These are phyloP conservation scores for Platyrinchus mystaceus DNA, from an alignment of 2,797 vertebrate genomes.

Conservation along the genomic window DNA sequence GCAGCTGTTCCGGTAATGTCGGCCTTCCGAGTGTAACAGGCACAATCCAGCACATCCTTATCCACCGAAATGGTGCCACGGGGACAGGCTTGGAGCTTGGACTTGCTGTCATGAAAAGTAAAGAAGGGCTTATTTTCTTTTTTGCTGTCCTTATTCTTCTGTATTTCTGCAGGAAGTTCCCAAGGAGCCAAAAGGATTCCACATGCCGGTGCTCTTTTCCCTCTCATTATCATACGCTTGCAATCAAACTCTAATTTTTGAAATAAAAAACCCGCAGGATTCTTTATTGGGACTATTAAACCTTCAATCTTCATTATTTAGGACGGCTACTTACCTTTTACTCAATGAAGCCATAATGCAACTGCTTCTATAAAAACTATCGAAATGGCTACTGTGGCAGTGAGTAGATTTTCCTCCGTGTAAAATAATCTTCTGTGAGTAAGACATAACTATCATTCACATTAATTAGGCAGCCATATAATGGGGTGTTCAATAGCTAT, in stretches of 20 bases:
- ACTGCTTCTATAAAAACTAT: conserved; percentile 64
- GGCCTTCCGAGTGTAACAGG: not conserved
- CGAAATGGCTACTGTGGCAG: conserved; percentile 66
- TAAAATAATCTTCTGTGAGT: conserved; percentile 62
- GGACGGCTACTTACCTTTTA: conserved; percentile 61
- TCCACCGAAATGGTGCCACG: not conserved
- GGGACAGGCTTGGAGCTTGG: not conserved
- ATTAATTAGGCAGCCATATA: conserved; percentile 77
- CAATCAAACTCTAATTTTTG: conserved; percentile 56
- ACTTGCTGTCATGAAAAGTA: not conserved
- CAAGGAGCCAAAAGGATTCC: not conserved
- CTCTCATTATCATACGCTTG: conserved; percentile 58
- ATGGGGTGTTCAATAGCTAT: conserved; percentile 69
- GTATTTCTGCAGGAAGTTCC: not conserved
- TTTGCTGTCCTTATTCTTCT: not conserved
- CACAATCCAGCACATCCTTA: not conserved
- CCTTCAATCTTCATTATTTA: conserved; percentile 72
- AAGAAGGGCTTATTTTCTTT: not conserved
- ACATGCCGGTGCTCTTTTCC: not conserved
- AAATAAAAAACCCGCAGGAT: conserved; percentile 44
- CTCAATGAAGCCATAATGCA: conserved; percentile 63
- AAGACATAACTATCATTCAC: conserved; percentile 72
- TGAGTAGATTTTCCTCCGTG: conserved; percentile 62
- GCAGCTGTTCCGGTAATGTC: not conserved
- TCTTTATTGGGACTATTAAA: conserved; percentile 51